These are phyloP conservation scores for Otolemur garnettii DNA, from an alignment of 2,113 vertebrate species.

Conservation along the genomic window DNA sequence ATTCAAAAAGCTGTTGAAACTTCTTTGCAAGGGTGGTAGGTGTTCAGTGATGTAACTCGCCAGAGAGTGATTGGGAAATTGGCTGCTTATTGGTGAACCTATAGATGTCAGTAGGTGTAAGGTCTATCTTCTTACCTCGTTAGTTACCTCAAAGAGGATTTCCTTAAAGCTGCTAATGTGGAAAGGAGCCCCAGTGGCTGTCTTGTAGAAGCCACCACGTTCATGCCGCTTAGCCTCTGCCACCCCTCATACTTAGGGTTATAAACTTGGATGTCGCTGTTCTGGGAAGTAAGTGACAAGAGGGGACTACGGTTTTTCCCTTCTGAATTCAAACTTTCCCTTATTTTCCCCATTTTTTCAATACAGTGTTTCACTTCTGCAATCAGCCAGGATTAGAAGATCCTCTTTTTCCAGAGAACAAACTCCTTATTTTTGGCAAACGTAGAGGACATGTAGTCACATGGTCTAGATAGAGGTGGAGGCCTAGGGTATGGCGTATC, in stretches of 20 bases:
- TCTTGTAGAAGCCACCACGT: background rate
- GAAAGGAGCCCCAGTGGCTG: background rate
- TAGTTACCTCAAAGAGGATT: background rate
- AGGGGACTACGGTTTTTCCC: background rate
- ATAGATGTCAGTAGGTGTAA: background rate
- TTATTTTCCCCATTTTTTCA: background rate
- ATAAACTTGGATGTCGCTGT: background rate
- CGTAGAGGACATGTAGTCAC: background rate
- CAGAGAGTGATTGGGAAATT: background rate
- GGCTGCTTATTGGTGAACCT: background rate
- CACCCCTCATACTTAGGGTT: background rate
- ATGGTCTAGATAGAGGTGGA: background rate
- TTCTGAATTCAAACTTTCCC: background rate
- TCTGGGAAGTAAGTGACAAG: background rate
- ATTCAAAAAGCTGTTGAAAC: background rate
- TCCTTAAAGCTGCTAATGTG: background rate
- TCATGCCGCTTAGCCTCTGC: background rate
- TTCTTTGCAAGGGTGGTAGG: background rate
- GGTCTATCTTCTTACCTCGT: background rate
- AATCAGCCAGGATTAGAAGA: background rate
- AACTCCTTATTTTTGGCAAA: background rate
- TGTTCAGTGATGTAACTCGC: background rate
- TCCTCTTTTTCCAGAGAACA: background rate
- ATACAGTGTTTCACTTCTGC: background rate
- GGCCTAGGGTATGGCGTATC: fast-evolving